These are phyloP conservation scores for Ornithoptera alexandrae DNA, from an alignment of 2,888 invertebrate species.

Conservation along the genomic window DNA sequence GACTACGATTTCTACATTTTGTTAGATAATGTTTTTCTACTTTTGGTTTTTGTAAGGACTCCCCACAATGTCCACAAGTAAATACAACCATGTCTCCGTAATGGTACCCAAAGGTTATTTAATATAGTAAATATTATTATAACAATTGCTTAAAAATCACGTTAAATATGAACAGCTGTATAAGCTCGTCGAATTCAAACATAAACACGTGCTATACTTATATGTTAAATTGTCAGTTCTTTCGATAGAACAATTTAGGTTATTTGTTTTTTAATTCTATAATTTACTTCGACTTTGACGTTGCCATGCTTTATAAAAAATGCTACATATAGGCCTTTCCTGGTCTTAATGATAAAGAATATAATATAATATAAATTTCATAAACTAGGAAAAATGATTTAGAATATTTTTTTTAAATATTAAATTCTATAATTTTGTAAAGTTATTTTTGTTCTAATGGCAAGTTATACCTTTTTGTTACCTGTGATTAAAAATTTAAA, in stretches of 20 bases:
- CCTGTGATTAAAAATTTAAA: slow-evolving; percentile 8
- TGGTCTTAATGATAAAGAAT: too few relatives aligned
- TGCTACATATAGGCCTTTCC: too few relatives aligned
- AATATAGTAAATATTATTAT: not conserved
- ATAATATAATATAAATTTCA: too few relatives aligned
- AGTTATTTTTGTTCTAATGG: not conserved
- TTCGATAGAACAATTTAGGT: not conserved
- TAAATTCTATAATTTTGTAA: not conserved
- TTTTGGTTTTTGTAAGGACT: slow-evolving; percentile 93
- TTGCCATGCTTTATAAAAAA: not conserved
- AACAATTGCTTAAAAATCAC: not conserved
- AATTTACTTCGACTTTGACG: not conserved
- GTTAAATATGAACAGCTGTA: not conserved
- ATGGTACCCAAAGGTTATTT: not conserved
- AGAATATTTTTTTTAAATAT: too few relatives aligned
- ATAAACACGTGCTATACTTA: slow-evolving; percentile 16
- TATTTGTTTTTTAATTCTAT: not conserved
- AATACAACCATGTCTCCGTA: slow-evolving; percentile 91
- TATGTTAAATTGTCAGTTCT: slow-evolving; percentile 4
- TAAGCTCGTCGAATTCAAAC: slow-evolving; percentile 1
- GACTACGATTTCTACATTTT: slow-evolving; percentile 83
- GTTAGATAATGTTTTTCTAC: slow-evolving; percentile 93
- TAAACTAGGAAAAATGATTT: too few relatives aligned
- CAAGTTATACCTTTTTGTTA: not conserved
- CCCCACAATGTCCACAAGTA: slow-evolving; percentile 95